phyloP scores from a whole-genome alignment of 37 sponge, comb jelly and placozoan species.

The Chondrilla cf. caribensis region DNA sequence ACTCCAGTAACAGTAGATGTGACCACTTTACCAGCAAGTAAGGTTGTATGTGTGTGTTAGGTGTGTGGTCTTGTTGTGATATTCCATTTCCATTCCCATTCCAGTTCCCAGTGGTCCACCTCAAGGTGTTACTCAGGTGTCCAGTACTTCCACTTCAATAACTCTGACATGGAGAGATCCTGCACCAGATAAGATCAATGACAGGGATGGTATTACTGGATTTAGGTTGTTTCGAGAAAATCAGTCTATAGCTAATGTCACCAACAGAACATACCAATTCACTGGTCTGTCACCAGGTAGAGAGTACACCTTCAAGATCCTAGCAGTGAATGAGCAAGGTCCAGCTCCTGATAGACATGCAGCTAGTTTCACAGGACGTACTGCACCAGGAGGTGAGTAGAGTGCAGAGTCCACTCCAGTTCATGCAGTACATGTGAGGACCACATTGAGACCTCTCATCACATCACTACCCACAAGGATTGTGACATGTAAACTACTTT shows the following conservation, averaged over 20 bases:
- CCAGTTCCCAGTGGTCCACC: constrained; percentile 30
- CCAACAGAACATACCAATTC: neutral
- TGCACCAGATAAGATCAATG: neutral
- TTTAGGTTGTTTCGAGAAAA: neutral
- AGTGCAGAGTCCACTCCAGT: neutral
- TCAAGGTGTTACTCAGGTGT: neutral
- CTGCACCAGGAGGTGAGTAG: neutral
- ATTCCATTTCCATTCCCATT: neutral
- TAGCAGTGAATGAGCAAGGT: constrained; percentile 10
- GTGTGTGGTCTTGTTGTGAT: too few relatives aligned
- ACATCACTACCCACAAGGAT: neutral
- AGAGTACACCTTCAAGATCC: neutral
- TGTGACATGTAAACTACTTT: neutral
- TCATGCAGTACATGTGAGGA: neutral
- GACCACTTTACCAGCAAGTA: neutral
- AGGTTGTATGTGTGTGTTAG: neutral
- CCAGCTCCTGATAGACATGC: neutral
- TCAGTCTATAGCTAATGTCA: neutral
- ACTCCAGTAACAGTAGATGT: neutral
- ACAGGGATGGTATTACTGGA: constrained; percentile 21
- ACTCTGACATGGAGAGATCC: constrained; percentile 17
- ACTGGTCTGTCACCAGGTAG: neutral
- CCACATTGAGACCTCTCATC: too few relatives aligned
- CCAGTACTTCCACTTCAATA: neutral
- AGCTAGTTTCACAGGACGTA: neutral